Conservation (phyloP, 2,113 vertebrate genomes). For the Oryzias javanicus region DNA sequence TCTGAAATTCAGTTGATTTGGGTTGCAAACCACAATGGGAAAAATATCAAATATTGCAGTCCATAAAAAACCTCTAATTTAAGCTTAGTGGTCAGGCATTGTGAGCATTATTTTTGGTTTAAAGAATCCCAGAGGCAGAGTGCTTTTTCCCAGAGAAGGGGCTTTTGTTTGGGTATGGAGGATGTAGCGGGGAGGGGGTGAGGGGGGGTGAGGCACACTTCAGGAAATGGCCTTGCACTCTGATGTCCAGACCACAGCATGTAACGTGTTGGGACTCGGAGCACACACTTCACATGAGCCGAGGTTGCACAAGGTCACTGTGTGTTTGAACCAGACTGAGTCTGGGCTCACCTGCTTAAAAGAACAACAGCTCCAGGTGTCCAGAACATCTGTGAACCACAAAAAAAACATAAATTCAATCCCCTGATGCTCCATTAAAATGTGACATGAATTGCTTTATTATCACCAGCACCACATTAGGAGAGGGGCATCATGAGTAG, state of each 20-base stretch:
- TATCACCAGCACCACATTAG: too few relatives aligned
- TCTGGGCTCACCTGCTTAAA: constrained; percentile 45
- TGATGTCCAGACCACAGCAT: constrained; percentile 49
- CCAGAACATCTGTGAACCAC: not conserved
- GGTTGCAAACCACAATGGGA: too few relatives aligned
- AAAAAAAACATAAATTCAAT: too few relatives aligned
- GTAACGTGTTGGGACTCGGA: constrained; percentile 38
- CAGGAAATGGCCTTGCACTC: constrained; percentile 63
- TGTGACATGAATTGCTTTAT: too few relatives aligned
- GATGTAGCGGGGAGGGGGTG: constrained; percentile 47
- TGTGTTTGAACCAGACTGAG: constrained; percentile 34
- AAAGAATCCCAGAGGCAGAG: constrained; percentile 39
- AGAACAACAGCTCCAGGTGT: not conserved
- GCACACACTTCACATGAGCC: constrained; percentile 36
- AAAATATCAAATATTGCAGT: too few relatives aligned
- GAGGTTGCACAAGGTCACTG: constrained; percentile 49
- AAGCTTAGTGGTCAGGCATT: too few relatives aligned
- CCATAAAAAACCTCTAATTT: too few relatives aligned
- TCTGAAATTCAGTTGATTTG: too few relatives aligned
- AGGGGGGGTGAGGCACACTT: constrained; percentile 46
- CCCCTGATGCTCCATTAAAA: not conserved
- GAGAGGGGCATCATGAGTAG: too few relatives aligned
- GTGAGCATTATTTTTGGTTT: too few relatives aligned
- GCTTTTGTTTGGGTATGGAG: constrained; percentile 69
- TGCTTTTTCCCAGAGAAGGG: constrained; percentile 52